Conservation (phyloP, 2,888 invertebrate genomes). For the Yponomeuta malinellus region DNA sequence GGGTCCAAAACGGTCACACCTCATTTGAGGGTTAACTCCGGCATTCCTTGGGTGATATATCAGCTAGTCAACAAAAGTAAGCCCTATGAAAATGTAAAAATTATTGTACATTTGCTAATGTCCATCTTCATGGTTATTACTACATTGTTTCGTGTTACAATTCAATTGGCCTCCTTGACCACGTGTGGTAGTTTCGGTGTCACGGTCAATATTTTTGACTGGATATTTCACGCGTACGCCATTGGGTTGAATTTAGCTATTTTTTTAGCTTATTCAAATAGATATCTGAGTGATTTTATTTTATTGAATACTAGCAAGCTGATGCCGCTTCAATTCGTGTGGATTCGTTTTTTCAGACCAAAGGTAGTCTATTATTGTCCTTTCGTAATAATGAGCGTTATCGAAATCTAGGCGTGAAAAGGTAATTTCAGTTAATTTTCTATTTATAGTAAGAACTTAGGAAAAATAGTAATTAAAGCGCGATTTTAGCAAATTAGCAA, state of each 20-base stretch:
- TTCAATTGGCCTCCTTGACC: conserved; percentile 36
- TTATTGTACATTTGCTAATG: conserved; percentile 35
- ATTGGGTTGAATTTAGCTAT: conserved; percentile 2
- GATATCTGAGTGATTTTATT: no score
- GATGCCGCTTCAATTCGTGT: no score
- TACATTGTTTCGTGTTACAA: conserved; percentile 32
- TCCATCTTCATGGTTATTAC: conserved; percentile 37
- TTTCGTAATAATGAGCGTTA: no score
- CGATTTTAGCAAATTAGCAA: no score
- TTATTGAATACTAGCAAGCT: no score
- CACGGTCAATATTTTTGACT: conserved; percentile 5
- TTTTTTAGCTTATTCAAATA: neutral
- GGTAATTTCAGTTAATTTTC: no score
- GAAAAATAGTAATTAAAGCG: no score
- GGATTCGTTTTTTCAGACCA: no score
- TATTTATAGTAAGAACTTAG: no score
- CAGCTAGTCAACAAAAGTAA: conserved; percentile 8
- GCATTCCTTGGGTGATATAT: conserved; percentile 18
- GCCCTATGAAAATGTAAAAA: conserved; percentile 6
- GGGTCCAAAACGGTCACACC: conserved; percentile 61
- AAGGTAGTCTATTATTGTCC: no score
- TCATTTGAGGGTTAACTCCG: conserved; percentile 44
- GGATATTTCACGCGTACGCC: neutral
- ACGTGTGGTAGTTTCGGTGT: conserved; percentile 46
- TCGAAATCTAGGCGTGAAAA: no score